Percentiles rank a stretch among this genome's conserved stretches.
Conservation (phyloP, 2,888 invertebrate genomes). For the Argyra leucocephala region DNA sequence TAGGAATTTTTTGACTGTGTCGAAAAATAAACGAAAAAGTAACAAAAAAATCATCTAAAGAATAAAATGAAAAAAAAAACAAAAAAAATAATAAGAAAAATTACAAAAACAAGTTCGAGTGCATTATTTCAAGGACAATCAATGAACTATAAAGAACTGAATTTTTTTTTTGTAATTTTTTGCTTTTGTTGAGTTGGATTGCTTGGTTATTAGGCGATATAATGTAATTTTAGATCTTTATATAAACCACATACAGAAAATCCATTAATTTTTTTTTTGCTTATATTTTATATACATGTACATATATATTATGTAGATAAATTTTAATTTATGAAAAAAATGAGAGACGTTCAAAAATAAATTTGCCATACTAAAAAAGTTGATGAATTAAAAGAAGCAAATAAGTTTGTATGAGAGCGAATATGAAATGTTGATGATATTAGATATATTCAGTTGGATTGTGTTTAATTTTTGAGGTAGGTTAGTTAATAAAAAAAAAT, state of each 20-base stretch:
- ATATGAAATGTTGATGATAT: no score
- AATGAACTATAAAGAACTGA: constrained; percentile 3
- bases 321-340: not conserved
- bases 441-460: no score
- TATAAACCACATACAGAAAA: not conserved
- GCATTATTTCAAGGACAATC: constrained; percentile 6
- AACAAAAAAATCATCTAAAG: not conserved
- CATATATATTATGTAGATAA: not conserved
- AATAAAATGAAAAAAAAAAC: not conserved
- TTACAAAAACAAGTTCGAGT: not conserved
- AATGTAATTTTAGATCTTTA: not conserved
- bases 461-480: no score
- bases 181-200: no score
- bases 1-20: constrained; percentile 6
- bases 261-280: not conserved
- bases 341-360: not conserved
- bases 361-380: no score
- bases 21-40: constrained; percentile 2
- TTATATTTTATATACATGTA: not conserved
- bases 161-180: no score
- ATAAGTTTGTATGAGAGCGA: no score
- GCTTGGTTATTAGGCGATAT: not conserved
- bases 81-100: not conserved
- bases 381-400: no score
- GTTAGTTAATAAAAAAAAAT: no score